Base-by-base conservation (phyloP, 2,888 invertebrate genomes). In the Pammene aurita region DNA sequence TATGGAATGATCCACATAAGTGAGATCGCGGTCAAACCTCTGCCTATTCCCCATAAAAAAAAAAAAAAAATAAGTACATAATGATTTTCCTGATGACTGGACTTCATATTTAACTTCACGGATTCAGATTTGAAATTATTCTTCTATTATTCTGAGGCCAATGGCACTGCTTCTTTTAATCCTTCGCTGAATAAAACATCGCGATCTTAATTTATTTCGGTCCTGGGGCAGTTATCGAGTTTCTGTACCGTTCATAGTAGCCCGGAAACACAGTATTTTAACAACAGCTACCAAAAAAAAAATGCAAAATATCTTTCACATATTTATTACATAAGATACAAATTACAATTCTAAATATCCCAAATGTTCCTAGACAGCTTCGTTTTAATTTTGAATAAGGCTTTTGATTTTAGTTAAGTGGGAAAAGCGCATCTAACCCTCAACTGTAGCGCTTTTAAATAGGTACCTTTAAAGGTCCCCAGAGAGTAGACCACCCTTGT, bases 171-270 rank as follows among this genome's bases (percentile, higher is more conserved):
- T 57, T 34, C 52, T 58, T 68, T 57, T 68, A 64, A 64, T 58
- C 58, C 42, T 44, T 6, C 26, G 48, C 44, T 68, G 68, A 64
- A 68, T 68, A 68, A 68, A 64, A 68, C 58, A 68, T 64, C 38
- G 57, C 16, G 26, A 42, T 64, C 58, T 64, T 58, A 58, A 68
- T 68, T 68, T 68, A 63, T 64, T 58, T 58, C 50, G 52, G 68
- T 58, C 64, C 68, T 50, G 38, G 16, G 68, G 64, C 64, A 64
- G 41, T 68, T 64, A 68, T 68, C 64, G 64, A 52, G 56, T 56
- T 67, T 67, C 63, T 60, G 58, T 48, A 14, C 34, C 26, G 50
- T 5, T 41, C 56, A 63, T n/a, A 57, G 46, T 41, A 48, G 18
- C 7, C 26, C 7, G 9, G 0, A 7, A 0, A 11, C 48, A n/a